Evolutionary conservation across 2,888 invertebrate species (phyloP), one percentile per base, ranked within the genome.

Genomic region (Drosophila birchii): DNA sequence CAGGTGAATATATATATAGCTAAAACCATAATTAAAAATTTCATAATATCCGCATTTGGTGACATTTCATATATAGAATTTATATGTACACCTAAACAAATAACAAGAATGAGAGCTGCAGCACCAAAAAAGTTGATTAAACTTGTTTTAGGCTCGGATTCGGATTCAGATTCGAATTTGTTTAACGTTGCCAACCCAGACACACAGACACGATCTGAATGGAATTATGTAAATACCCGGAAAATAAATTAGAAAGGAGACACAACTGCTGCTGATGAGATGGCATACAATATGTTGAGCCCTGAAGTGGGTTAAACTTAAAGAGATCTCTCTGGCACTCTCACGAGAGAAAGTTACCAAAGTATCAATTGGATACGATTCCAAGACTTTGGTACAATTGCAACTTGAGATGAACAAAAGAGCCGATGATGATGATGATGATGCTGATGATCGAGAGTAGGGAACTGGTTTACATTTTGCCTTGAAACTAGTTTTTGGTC

Each of bases 221-320:
- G 54, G 57, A 75, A 83, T 86, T 88, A 84, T 88, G 88, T 76
- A 82, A 88, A 85, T 80, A 62, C 11, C 41, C 18, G 32, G 63
- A 41, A 72, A 60, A 71, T 56, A 73, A 73, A 83, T 83, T 83
- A 87, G 83, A 83, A 87, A 87, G 83, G 83, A 81, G 72, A 84
- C 75, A 76, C 68, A 59, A 63, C 51, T 62, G 60, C 51, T 64
- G 66, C 51, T 60, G 66, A 59, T 75, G 67, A 66, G 71, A 78
- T 76, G 78, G 76, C 80, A 51, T 16, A 51, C 44, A 36, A 45
- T 32, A 20, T 38, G 41, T 26, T 61, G 41, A 38, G 47, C 68
- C 68, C 69, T 68, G 68, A 88, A 80, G 77, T 83, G 72, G 86
- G 80, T 78, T 76, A 80, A 43, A 56, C 44, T 49, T 53, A 80